Conservation (phyloP, 2,113 vertebrate species). For the Pseudopodoces humilis region DNA sequence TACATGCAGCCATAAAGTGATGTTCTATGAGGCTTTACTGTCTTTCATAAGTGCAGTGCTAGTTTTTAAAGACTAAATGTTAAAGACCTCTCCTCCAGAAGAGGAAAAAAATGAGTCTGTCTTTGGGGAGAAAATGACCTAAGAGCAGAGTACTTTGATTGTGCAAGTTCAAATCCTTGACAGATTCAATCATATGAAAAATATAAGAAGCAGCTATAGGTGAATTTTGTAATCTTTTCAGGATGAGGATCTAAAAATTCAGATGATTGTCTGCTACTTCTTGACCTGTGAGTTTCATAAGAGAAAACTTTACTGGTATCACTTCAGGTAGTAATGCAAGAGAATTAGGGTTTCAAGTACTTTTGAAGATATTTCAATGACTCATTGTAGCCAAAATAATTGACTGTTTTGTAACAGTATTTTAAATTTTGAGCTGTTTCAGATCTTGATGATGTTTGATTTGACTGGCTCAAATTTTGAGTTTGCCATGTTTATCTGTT, state of each 20-base stretch:
- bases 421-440: not conserved
- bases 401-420: not conserved
- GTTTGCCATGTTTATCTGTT: not conserved
- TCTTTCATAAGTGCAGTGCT: not conserved
- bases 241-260: not conserved
- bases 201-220: not conserved
- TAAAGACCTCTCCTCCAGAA: not conserved
- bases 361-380: not conserved
- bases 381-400: not conserved
- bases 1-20: not conserved
- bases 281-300: not conserved
- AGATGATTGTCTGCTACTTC: not conserved
- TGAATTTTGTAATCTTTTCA: not conserved
- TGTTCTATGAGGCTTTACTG: not conserved
- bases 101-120: not conserved
- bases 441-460: not conserved
- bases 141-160: not conserved
- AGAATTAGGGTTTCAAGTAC: not conserved
- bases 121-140: constrained; percentile 31
- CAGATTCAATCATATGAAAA: not conserved
- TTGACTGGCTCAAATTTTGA: not conserved
- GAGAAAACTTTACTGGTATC: not conserved
- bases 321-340: not conserved
- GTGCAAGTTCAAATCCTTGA: constrained; percentile 30
- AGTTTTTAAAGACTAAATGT: not conserved